Evolutionary conservation across 2,888 invertebrate species (phyloP).

Genomic region (Melanotus villosus): DNA sequence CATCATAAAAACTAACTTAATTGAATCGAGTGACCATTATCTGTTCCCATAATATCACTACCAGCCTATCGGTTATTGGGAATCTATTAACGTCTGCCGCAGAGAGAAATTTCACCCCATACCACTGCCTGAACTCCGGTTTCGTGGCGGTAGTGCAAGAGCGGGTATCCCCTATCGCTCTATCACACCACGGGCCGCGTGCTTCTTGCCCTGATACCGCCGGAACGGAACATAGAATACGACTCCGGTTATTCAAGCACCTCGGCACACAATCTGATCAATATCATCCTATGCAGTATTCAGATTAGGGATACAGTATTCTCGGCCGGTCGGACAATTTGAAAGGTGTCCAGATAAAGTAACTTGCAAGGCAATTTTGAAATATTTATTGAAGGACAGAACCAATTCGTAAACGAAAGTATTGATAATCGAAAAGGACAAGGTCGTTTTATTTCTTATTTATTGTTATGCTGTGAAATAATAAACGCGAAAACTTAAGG

Average conservation of each 20-base stretch:
- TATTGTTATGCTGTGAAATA: too few relatives aligned
- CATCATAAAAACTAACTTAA: slow-evolving; percentile 37
- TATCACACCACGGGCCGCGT: slow-evolving; percentile 26
- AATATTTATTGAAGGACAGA: not conserved
- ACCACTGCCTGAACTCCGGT: not conserved
- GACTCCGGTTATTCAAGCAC: slow-evolving; percentile 18
- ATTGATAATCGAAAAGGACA: not conserved
- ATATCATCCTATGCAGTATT: slow-evolving; percentile 33
- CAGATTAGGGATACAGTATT: not conserved
- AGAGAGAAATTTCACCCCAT: slow-evolving; percentile 31
- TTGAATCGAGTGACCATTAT: slow-evolving; percentile 41
- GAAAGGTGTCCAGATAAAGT: not conserved
- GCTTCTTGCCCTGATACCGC: slow-evolving; percentile 24
- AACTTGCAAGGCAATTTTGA: not conserved
- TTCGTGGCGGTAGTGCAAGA: slow-evolving; percentile 14
- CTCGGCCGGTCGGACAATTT: not conserved
- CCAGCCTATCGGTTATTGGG: slow-evolving; percentile 39
- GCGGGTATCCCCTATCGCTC: slow-evolving; percentile 16
- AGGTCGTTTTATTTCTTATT: not conserved
- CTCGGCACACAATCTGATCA: slow-evolving; percentile 25
- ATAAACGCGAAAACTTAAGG: too few relatives aligned
- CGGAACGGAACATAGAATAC: slow-evolving; percentile 34
- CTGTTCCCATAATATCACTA: slow-evolving; percentile 38
- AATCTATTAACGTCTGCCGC: slow-evolving; percentile 42
- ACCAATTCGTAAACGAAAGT: not conserved